A percentile compares a stretch with the other conserved stretches of the same genome.
Conservation (phyloP, 1,140 invertebrate genomes). For the Chymomyza costata region DNA sequence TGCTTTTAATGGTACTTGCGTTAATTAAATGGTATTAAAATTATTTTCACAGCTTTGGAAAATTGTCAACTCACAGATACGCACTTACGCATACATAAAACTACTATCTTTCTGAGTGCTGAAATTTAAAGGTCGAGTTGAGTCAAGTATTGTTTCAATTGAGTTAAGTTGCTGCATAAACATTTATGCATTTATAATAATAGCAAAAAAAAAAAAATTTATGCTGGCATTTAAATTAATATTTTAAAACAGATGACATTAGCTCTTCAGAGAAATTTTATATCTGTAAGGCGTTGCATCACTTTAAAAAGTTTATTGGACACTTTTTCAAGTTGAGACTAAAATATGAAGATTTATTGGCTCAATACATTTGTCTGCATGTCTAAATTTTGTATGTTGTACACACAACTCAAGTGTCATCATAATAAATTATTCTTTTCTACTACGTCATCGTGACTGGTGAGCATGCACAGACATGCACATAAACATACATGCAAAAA, state of each 20-base stretch:
- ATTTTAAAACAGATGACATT: constrained; percentile 37
- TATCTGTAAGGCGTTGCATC: constrained; percentile 11
- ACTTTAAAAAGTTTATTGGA: constrained; percentile 22
- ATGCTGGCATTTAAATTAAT: constrained; percentile 57
- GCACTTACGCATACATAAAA: background rate
- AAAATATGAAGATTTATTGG: constrained; percentile 62
- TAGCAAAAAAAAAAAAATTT: constrained; percentile 46
- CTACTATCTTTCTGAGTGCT: constrained; percentile 10
- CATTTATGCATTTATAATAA: constrained; percentile 47
- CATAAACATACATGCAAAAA: too few relatives aligned
- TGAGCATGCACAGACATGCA: too few relatives aligned
- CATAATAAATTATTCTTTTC: constrained; percentile 67
- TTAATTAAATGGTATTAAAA: constrained; percentile 70
- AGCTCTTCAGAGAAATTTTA: constrained; percentile 37
- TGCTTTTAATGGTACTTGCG: constrained; percentile 69
- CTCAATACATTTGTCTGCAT: constrained; percentile 69
- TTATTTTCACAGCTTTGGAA: constrained; percentile 54
- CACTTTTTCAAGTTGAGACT: constrained; percentile 1
- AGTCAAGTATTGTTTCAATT: constrained; percentile 2
- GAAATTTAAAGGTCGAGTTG: background rate
- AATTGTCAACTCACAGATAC: constrained; percentile 11
- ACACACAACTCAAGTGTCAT: constrained; percentile 55
- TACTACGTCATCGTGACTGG: constrained; percentile 61
- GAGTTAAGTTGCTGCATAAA: constrained; percentile 28
- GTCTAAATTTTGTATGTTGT: constrained; percentile 63